phyloP scores from a whole-genome alignment of 2,113 vertebrate species.

The Ailuropoda melanoleuca region DNA sequence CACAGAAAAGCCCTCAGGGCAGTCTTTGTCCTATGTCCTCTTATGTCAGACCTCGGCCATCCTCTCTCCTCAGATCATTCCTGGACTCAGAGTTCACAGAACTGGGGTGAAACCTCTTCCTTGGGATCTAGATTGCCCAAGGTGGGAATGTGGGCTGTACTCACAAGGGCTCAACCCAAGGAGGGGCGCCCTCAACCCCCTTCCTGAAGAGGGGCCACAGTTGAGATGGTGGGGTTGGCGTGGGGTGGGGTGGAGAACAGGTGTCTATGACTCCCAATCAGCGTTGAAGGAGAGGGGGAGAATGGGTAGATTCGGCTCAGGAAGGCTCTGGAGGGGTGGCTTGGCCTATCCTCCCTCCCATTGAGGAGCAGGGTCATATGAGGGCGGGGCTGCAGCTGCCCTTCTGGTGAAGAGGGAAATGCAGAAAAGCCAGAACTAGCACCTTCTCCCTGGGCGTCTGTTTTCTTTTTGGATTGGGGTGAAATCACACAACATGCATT shows the following conservation, averaged over 20 bases:
- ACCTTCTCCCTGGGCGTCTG: neutral
- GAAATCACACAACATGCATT: neutral
- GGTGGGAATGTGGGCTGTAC: neutral
- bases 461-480: neutral
- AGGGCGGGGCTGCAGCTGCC: neutral
- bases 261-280: neutral
- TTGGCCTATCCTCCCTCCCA: neutral
- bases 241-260: neutral
- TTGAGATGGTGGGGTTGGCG: neutral
- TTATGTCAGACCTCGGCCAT: no score
- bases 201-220: neutral
- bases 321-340: neutral
- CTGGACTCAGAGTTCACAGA: neutral
- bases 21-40: neutral
- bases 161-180: neutral
- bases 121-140: neutral
- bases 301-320: neutral
- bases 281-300: neutral
- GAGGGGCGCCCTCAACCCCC: neutral
- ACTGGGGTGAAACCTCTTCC: neutral
- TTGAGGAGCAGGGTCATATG: neutral
- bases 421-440: neutral
- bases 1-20: neutral
- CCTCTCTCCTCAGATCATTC: neutral
- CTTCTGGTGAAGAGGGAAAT: neutral